Base-by-base conservation (phyloP, 2,113 vertebrate species). In the Muntiacus reevesi region DNA sequence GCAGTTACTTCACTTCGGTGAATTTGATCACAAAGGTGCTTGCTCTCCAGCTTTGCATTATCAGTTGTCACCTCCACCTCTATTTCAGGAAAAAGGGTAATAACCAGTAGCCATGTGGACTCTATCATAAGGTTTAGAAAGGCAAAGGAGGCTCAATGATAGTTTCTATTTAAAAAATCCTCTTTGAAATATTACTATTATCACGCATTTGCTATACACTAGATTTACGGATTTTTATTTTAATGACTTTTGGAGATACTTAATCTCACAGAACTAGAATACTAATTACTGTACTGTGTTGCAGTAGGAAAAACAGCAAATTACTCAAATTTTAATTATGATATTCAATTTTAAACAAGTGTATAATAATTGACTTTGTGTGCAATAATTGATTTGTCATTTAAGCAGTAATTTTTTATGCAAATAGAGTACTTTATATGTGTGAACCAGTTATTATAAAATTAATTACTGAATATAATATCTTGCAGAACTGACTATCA, bases 381-480 rank as follows among this genome's bases (percentile, higher is more conserved):
- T 87, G n/a, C 54, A 97, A 36, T 94, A 98, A 97, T n/a, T 64
- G 95, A 95, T 98, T 98, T 97, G 96, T 97, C 89, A 97, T 89
- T 92, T 78, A 97, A 50, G 28, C 45, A 95, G 84, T 92, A 96
- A 96, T 97, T 97, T 98, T 98, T 98, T 94, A 98, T 98, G 98
- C 97, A 95, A 98, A 98, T 94, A 60, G 59, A 28, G 76, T 90
- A 94, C 95, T 60, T 95, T 95, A 79, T 84, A 94, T 90, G 54
- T 97, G 83, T 30, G 97, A 97, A 95, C 40, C 13, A 97, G 96
- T 97, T 98, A 98, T 71, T 97, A 94, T 64, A 96, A 86, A 95
- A 89, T 97, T 97, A 97, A 97, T 97, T 98, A 97, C 74, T 97
- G 97, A 96, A 96, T 98, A 95, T 79, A 97, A 98, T 97, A 96